Base-by-base conservation (phyloP, 2,113 vertebrate species). In the Hydrolagus affinis region DNA sequence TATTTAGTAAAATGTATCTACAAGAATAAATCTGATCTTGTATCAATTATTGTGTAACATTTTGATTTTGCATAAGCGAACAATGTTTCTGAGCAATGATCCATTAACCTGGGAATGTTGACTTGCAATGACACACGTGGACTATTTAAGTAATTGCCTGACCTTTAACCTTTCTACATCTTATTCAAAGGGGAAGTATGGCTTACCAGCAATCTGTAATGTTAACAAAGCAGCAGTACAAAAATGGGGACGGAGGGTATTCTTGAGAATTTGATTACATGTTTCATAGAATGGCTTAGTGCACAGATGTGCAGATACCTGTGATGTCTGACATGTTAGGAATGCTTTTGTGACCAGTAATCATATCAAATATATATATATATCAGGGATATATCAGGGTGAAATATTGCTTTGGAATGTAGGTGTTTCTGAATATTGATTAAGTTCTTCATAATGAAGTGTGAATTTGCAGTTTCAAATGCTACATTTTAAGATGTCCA, bases 151-250 rank as follows among this genome's bases (percentile, higher is more conserved):
- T 80, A 23, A 83, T 83, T 32, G 14, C 11, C 12, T 83, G 78
- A 30, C 78, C 28, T 83, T 68, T 83, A 83, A 10, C 60, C 76
- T 80, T 80, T 23, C 56, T 62, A 80, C 59, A 64, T 77, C 75
- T 77, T 62, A 25, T 60, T 57, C 75, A 57, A 77, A 77, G 57
- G 75, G n/a, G 75, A 64, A 64, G 57, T 44, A n/a, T 80, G 59
- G 76, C 4, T 64, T 80, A 80, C 64, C 76, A 62, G 76, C 23
- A 80, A 80, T 80, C 59, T 60, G 44, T 44, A 80, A 25, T 80
- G 59, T 80, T 80, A 80, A 64, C 75, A 60, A 78, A 60, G 60
- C 75, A 60, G n/a, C 64, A 80, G 28, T 62, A 60, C 56, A 28
- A 80, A 64, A 80, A 30, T 80, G 76, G 76, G 64, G 56, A 64